phyloP scores from a whole-genome alignment of 53 echinoderm and acorn worm genomes.

The Mesocentrotus franciscanus region DNA sequence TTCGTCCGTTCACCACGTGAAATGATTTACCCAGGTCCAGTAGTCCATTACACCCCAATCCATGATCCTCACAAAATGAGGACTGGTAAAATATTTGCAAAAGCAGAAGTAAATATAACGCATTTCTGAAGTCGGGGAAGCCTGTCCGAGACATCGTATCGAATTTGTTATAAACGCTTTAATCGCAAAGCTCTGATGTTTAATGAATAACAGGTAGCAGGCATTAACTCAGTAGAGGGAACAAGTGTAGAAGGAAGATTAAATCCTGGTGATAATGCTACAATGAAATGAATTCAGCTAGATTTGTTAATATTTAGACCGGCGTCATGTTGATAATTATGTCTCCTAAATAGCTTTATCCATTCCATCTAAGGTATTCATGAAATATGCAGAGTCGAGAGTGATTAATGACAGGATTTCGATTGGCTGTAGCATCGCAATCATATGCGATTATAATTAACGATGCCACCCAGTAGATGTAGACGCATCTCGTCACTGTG shows the following conservation, averaged over 20 bases:
- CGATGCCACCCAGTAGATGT: neutral
- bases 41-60: neutral
- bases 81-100: neutral
- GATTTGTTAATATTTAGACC: neutral
- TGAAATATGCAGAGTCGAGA: neutral
- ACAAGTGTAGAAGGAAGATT: neutral
- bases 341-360: neutral
- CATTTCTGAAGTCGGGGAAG: neutral
- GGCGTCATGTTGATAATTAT: too few species aligned
- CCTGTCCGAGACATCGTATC: neutral
- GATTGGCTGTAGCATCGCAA: neutral
- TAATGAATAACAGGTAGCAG: neutral
- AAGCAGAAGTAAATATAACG: neutral
- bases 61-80: too few species aligned
- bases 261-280: neutral
- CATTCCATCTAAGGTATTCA: neutral
- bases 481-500: neutral
- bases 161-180: neutral
- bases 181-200: neutral
- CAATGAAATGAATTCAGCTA: neutral
- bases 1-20: neutral
- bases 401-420: neutral
- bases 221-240: neutral
- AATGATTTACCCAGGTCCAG: neutral
- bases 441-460: neutral